Evolutionary conservation across 2,797 vertebrate genomes (phyloP).

Genomic region (Enteromius viviparus): DNA sequence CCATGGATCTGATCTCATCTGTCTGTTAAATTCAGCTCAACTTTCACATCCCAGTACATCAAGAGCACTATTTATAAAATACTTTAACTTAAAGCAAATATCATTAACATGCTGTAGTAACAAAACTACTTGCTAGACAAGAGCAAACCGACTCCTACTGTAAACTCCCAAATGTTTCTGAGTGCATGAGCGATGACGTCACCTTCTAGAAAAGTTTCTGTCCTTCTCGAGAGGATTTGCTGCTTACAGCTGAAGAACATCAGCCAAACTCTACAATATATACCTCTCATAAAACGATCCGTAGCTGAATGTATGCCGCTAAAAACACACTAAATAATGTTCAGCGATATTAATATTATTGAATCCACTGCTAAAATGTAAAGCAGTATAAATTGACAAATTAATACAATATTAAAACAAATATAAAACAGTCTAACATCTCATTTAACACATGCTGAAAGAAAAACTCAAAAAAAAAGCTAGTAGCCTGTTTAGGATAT

Average conservation of each 20-base stretch:
- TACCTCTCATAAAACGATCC: not conserved
- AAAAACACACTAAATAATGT: not conserved
- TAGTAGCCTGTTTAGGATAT: not conserved
- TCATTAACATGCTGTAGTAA: not conserved
- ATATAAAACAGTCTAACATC: not conserved
- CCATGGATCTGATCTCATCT: no score
- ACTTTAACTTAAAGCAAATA: no score
- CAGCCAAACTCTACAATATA: not conserved
- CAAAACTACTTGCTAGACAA: not conserved
- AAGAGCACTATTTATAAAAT: not conserved
- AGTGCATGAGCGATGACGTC: not conserved
- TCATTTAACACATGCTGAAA: not conserved
- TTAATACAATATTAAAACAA: not conserved
- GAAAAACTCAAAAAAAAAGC: not conserved
- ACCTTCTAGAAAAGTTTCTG: constrained; percentile 25
- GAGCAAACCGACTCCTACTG: not conserved
- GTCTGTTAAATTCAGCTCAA: not conserved
- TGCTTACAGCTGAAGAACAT: not conserved
- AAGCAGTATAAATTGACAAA: not conserved
- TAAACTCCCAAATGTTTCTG: not conserved
- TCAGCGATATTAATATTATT: not conserved
- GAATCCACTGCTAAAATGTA: not conserved
- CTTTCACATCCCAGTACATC: not conserved
- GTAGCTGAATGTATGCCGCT: no score
- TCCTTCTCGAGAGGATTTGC: not conserved